phyloP scores from a whole-genome alignment of 2,113 vertebrate genomes.

The Chamaetylas fuelleborni region DNA sequence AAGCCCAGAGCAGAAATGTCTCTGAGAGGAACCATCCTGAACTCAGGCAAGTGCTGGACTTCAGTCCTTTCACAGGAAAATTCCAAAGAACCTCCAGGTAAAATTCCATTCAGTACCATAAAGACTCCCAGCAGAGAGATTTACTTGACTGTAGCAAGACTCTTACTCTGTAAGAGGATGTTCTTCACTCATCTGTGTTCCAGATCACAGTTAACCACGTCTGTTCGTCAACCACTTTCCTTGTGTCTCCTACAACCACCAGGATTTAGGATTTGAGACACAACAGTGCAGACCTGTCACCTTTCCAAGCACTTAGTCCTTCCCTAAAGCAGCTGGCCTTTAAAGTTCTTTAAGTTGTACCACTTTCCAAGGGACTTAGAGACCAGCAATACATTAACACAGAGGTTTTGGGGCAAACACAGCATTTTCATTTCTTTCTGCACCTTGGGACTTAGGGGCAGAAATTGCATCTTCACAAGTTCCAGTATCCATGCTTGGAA shows the following conservation, averaged over 20 bases:
- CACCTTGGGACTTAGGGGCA: rapidly evolving
- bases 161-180: neutral
- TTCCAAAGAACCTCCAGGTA: rapidly evolving
- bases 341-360: rapidly evolving
- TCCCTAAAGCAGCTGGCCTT: neutral
- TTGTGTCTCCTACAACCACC: rapidly evolving
- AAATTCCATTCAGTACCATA: rapidly evolving
- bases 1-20: neutral
- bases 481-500: no score
- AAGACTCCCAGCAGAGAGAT: neutral
- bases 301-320: neutral
- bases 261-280: neutral
- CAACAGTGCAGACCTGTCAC: rapidly evolving
- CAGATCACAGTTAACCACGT: neutral
- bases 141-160: neutral
- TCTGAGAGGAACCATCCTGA: neutral
- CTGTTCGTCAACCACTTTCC: neutral
- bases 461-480: neutral
- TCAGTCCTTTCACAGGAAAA: no score
- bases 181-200: neutral
- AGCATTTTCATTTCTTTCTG: neutral
- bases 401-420: rapidly evolving
- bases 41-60: neutral
- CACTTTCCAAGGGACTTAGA: rapidly evolving
- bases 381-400: rapidly evolving